These are phyloP conservation scores for Drosophila niveifrons DNA, from an alignment of 2,888 invertebrate genomes.

Conservation along the genomic window DNA sequence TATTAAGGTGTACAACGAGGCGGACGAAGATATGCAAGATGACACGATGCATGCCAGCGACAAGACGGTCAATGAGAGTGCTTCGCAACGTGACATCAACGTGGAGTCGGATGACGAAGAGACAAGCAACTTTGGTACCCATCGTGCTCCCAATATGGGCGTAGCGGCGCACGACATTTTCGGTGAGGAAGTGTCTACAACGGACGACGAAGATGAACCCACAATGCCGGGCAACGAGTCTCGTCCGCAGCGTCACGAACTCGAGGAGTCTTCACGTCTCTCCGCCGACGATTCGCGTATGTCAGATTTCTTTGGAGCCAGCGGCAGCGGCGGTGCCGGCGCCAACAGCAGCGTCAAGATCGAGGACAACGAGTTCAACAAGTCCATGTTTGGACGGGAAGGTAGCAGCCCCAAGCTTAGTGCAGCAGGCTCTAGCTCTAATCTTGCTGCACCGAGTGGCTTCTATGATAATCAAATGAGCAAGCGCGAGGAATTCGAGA, in stretches of 20 bases:
- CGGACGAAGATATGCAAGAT: slow-evolving; percentile 81
- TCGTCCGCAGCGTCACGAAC: slow-evolving; percentile 87
- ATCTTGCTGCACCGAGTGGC: slow-evolving; percentile 78
- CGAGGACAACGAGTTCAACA: slow-evolving; percentile 83
- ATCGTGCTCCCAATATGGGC: slow-evolving; percentile 81
- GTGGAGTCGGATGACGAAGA: slow-evolving; percentile 84
- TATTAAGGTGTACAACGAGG: slow-evolving; percentile 76
- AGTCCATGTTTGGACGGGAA: slow-evolving; percentile 82
- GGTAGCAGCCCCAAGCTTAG: slow-evolving; percentile 75
- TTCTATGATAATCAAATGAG: slow-evolving; percentile 79
- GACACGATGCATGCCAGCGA: slow-evolving; percentile 76
- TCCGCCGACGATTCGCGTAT: slow-evolving; percentile 91
- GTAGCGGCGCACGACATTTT: slow-evolving; percentile 94
- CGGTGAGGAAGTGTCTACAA: slow-evolving; percentile 96
- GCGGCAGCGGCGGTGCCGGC: slow-evolving; percentile 85
- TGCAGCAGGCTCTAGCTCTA: slow-evolving; percentile 82
- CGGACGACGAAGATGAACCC: slow-evolving; percentile 92
- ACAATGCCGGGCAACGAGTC: slow-evolving; percentile 85
- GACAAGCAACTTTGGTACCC: slow-evolving; percentile 63
- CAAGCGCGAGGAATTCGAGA: slow-evolving; percentile 82
- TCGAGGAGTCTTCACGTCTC: slow-evolving; percentile 92
- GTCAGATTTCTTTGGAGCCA: slow-evolving; percentile 89
- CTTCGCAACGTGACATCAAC: slow-evolving; percentile 81
- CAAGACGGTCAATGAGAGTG: slow-evolving; percentile 70
- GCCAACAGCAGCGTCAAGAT: slow-evolving; percentile 69